These are phyloP conservation scores for Diorhabda elongata DNA, from an alignment of 1,140 invertebrate species.

Conservation along the genomic window DNA sequence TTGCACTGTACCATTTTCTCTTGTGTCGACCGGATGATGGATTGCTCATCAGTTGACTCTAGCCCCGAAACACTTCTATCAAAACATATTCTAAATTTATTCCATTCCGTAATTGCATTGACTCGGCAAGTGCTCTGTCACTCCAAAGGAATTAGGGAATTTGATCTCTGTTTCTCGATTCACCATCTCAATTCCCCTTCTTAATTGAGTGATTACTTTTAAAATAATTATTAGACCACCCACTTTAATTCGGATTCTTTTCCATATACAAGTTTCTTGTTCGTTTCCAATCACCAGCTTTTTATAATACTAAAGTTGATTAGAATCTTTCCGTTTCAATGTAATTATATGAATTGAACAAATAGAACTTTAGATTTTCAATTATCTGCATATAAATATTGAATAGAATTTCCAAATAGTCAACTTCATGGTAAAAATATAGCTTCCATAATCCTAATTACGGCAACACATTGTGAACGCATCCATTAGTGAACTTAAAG, in stretches of 20 bases:
- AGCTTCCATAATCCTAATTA: no score
- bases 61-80: constrained; percentile 37
- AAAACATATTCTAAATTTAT: constrained; percentile 41
- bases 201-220: constrained; percentile 27
- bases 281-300: constrained; percentile 18
- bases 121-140: constrained; percentile 31
- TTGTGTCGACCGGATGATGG: constrained; percentile 33
- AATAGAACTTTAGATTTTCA: background rate
- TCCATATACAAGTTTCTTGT: constrained; percentile 9
- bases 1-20: constrained; percentile 34
- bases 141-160: constrained; percentile 18
- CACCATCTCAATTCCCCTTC: constrained; percentile 20
- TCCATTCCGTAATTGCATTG: constrained; percentile 38
- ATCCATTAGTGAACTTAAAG: no score
- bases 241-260: constrained; percentile 24
- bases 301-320: background rate
- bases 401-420: background rate
- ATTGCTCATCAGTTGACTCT: constrained; percentile 37
- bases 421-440: background rate
- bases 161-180: constrained; percentile 19
- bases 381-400: background rate
- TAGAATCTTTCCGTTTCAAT: background rate
- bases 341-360: no score
- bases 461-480: no score
- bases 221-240: constrained; percentile 29